Conservation (phyloP, 1,140 invertebrate genomes). For the Phenacoccus solenopsis region DNA sequence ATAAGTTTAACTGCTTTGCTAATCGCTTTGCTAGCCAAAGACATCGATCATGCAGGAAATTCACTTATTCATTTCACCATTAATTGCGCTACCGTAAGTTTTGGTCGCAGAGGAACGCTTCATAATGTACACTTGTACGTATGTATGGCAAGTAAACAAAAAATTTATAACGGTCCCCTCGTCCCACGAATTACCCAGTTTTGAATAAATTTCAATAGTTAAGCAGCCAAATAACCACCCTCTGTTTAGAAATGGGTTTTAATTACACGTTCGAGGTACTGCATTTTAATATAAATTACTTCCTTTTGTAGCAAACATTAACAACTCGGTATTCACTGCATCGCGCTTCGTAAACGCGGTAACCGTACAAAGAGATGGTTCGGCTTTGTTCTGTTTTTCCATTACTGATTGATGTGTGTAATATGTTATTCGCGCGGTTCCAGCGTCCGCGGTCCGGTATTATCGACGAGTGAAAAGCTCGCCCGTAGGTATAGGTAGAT, state of each 20-base stretch:
- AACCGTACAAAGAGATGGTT: background rate
- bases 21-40: too few species aligned
- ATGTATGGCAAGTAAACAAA: too few species aligned
- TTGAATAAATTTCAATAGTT: conserved; percentile 3
- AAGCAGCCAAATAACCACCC: background rate
- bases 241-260: background rate
- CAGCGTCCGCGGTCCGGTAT: background rate
- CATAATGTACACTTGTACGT: too few species aligned
- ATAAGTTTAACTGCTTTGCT: background rate
- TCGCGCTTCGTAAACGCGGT: background rate
- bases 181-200: background rate
- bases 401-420: background rate
- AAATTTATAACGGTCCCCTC: too few species aligned
- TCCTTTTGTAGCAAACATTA: background rate
- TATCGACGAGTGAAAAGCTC: too few species aligned
- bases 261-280: background rate
- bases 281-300: conserved; percentile 3
- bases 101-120: background rate
- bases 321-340: background rate
- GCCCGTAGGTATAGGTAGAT: too few species aligned
- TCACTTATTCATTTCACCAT: background rate
- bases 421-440: background rate
- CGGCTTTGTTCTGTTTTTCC: background rate
- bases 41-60: background rate
- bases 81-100: background rate